phyloP scores from a whole-genome alignment of 2,797 vertebrate species.

The Platyrinchus mystaceus region DNA sequence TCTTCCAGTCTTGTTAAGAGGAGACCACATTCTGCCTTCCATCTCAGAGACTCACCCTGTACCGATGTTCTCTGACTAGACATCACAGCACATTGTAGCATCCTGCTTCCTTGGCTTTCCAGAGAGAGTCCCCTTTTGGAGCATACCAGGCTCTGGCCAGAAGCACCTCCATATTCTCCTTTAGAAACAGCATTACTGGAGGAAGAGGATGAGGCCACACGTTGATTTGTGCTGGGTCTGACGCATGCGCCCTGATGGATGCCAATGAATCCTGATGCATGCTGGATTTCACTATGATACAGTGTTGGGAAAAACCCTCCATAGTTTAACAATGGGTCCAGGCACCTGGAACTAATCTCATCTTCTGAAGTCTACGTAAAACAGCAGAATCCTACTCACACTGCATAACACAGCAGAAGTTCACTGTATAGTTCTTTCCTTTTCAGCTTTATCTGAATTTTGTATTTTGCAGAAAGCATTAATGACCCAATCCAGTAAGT shows the following conservation, averaged over 20 bases:
- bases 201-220: background rate
- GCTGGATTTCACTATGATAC: background rate
- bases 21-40: background rate
- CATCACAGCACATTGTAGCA: background rate
- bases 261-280: rapidly evolving
- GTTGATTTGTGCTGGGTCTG: background rate
- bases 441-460: background rate
- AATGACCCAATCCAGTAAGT: background rate
- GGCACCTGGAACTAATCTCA: background rate
- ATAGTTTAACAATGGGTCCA: background rate
- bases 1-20: background rate
- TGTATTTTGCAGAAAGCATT: background rate
- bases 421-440: background rate
- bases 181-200: background rate
- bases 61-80: background rate
- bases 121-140: background rate
- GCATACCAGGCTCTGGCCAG: background rate
- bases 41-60: background rate
- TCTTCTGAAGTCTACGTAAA: background rate
- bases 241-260: background rate
- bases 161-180: background rate
- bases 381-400: background rate
- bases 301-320: rapidly evolving
- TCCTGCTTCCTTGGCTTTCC: background rate
- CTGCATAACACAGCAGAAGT: background rate